Evolutionary conservation across 2,113 vertebrate genomes (phyloP), one percentile per base, ranked within the genome.

Genomic region (Cheirogaleus medius): DNA sequence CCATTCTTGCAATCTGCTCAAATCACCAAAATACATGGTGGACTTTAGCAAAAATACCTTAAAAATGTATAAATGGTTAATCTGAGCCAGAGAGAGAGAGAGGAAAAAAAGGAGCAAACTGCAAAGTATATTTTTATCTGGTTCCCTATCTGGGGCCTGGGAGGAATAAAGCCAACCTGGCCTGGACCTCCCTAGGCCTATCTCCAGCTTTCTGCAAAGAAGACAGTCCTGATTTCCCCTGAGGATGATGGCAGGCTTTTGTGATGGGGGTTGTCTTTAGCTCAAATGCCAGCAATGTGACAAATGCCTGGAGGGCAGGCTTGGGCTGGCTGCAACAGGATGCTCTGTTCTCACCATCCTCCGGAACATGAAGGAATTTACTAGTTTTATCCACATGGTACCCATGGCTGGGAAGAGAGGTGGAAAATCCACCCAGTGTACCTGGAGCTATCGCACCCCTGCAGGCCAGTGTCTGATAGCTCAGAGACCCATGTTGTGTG

Each of bases 151-250:
- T 3, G 5, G 29, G 44, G 77, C 49, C 87, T 66, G 68, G 66
- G 69, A 90, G 63, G 52, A 58, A 76, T 44, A 92, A 91, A 80
- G 82, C 68, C 25, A 39, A 64, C 58, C 86, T 21, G 27, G 90
- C 82, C 63, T 34, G 20, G 78, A 25, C 89, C 91, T 97, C 85
- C 89, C 68, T 68, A 76, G 64, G 83, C 52, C 68, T 63, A 42
- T 4, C n/a, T 37, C 64, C 69, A 92, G 83, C 76, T 94, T 68
- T 92, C 88, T 32, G 73, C 91, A 80, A 73, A 27, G 90, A 89
- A 94, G 87, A 68, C 82, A 76, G 93, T 42, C 64, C 91, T 97
- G 95, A 96, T 96, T 96, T 94, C 93, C 97, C 94, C 80, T 8
- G 60, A 60, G 97, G 90, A 96, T 8, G 5, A 13, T 2, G 84